Conservation (phyloP, 2,888 invertebrate species). For the Spatulosminthurus flaviceps region DNA sequence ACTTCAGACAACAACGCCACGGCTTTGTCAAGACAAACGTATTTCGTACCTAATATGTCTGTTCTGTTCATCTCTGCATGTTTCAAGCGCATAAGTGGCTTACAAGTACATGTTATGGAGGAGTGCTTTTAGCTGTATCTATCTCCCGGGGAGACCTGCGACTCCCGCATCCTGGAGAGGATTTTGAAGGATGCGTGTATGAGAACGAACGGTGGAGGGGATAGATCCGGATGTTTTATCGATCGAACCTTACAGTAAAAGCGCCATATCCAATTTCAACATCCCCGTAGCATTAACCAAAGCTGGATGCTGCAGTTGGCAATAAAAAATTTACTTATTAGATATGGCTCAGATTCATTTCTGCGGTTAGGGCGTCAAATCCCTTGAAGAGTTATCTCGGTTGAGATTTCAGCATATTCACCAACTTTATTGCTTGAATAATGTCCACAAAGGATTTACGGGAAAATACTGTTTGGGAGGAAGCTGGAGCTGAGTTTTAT, state of each 20-base stretch:
- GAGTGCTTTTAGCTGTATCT: background rate
- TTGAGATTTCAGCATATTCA: background rate
- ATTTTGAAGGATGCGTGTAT: background rate
- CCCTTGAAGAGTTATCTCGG: background rate
- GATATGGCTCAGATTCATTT: slow-evolving; percentile 45
- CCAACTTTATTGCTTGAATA: background rate
- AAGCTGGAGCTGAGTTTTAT: slow-evolving; percentile 85
- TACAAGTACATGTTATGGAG: too few relatives aligned
- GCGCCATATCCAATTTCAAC: slow-evolving; percentile 41
- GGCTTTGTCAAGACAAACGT: too few relatives aligned
- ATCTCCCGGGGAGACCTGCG: background rate
- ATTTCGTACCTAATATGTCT: too few relatives aligned
- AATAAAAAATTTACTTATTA: background rate
- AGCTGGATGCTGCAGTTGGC: background rate
- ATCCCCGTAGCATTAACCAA: background rate
- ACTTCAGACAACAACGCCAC: too few relatives aligned
- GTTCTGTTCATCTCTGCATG: too few relatives aligned
- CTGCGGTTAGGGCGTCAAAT: background rate
- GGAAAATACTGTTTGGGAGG: slow-evolving; percentile 76
- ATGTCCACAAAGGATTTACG: slow-evolving; percentile 66
- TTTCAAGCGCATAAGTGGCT: too few relatives aligned
- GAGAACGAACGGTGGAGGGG: background rate
- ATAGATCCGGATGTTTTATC: slow-evolving; percentile 29
- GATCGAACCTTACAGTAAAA: slow-evolving; percentile 12
- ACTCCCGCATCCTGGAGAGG: slow-evolving; percentile 20